Conservation (phyloP, 2,888 invertebrate genomes). For the Metopia argyrocephala region DNA sequence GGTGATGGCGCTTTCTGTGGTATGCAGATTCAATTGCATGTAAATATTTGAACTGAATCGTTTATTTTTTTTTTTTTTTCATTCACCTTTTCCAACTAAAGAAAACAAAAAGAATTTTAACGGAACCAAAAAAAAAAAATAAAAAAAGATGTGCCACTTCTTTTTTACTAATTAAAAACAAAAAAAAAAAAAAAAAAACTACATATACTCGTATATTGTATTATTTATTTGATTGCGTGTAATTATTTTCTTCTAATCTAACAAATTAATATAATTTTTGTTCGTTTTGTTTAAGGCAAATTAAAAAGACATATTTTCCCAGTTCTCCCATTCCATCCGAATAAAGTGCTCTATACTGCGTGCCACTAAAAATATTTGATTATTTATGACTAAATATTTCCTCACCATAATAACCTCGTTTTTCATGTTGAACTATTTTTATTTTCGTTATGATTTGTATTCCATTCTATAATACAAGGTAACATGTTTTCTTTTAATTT, state of each 20-base stretch:
- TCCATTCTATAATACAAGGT: neutral
- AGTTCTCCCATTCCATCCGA: too few relatives aligned
- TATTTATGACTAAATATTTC: slow-evolving; percentile 55
- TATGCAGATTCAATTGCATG: too few relatives aligned
- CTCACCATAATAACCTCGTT: slow-evolving; percentile 60
- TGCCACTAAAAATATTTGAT: slow-evolving; percentile 42
- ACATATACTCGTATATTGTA: neutral
- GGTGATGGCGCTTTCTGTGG: neutral
- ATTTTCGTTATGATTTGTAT: neutral
- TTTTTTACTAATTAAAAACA: neutral
- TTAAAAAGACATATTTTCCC: too few relatives aligned
- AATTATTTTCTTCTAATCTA: slow-evolving; percentile 56
- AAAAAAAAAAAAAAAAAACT: neutral
- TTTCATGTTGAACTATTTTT: slow-evolving; percentile 5
- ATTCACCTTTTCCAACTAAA: neutral
- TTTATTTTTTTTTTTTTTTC: neutral
- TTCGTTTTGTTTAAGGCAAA: neutral
- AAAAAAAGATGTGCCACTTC: neutral
- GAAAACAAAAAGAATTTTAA: neutral
- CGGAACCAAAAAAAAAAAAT: too few relatives aligned
- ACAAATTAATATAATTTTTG: slow-evolving; percentile 18
- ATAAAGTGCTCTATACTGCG: too few relatives aligned
- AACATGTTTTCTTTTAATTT: too few relatives aligned
- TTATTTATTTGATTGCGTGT: neutral
- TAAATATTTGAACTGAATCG: neutral